phyloP scores from a whole-genome alignment of 2,113 vertebrate genomes.

The Lepisosteus osseus region DNA sequence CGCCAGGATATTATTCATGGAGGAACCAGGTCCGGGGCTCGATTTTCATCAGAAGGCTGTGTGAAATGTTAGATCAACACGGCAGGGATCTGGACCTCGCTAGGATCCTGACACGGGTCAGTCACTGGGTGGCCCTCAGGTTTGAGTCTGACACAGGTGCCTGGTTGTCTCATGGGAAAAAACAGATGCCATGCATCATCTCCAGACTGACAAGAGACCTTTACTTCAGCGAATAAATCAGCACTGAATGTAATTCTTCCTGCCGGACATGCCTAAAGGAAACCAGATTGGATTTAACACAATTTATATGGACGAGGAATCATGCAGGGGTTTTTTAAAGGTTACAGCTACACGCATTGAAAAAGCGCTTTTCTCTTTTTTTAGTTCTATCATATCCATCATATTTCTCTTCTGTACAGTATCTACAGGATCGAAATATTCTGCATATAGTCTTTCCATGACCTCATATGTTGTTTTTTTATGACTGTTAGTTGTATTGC shows the following conservation, averaged over 20 bases:
- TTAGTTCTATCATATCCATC: too few species aligned
- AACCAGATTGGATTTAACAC: too few species aligned
- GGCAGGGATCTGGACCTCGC: background rate
- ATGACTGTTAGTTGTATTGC: too few species aligned
- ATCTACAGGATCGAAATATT: too few species aligned
- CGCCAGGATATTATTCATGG: conserved; percentile 17
- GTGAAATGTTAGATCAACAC: background rate
- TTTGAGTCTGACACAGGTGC: background rate
- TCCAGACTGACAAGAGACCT: conserved; percentile 12
- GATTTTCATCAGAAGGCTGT: conserved; percentile 6
- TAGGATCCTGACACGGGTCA: conserved; percentile 16
- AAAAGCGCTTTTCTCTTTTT: too few species aligned
- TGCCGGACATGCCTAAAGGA: too few species aligned
- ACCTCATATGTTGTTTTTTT: too few species aligned
- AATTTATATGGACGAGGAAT: too few species aligned
- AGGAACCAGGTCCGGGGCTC: conserved; percentile 6
- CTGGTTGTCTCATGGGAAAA: background rate
- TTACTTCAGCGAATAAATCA: background rate
- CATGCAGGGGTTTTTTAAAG: too few species aligned
- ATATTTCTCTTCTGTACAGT: too few species aligned
- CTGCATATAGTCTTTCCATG: too few species aligned
- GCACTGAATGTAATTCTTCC: background rate
- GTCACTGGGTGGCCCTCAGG: background rate
- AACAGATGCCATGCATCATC: conserved; percentile 19
- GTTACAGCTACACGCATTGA: too few species aligned